Conservation (phyloP, 2,113 vertebrate genomes). For the Heterochromis multidens region DNA sequence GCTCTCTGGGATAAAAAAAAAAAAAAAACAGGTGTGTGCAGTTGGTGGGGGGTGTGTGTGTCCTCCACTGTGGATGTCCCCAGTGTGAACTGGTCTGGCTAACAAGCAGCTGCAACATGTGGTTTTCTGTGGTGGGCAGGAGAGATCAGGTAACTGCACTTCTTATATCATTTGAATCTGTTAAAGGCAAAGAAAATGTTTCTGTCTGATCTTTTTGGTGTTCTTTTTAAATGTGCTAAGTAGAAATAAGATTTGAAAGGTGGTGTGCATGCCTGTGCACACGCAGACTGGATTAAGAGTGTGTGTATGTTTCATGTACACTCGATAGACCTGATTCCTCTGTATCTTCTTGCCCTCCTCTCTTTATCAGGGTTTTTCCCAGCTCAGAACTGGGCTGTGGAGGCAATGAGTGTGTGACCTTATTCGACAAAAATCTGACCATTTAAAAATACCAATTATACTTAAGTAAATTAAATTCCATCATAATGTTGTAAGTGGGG, state of each 20-base stretch:
- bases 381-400: not conserved
- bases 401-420: too few relatives aligned
- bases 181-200: not conserved
- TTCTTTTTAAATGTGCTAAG: not conserved
- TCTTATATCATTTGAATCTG: not conserved
- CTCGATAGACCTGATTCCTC: not conserved
- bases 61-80: not conserved
- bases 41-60: not conserved
- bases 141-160: constrained; percentile 65
- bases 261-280: not conserved
- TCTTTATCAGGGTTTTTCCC: not conserved
- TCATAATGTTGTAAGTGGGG: not conserved
- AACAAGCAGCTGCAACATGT: constrained; percentile 78
- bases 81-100: constrained; percentile 11
- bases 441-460: not conserved
- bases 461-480: not conserved
- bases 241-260: not conserved
- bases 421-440: not conserved
- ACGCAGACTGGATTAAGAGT: not conserved
- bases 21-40: not conserved
- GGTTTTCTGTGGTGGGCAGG: constrained; percentile 96
- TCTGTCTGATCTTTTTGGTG: not conserved
- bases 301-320: not conserved
- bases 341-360: too few relatives aligned
- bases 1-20: not conserved